Base-by-base conservation (phyloP, 2,888 invertebrate species). In the Cephus sareptanus region DNA sequence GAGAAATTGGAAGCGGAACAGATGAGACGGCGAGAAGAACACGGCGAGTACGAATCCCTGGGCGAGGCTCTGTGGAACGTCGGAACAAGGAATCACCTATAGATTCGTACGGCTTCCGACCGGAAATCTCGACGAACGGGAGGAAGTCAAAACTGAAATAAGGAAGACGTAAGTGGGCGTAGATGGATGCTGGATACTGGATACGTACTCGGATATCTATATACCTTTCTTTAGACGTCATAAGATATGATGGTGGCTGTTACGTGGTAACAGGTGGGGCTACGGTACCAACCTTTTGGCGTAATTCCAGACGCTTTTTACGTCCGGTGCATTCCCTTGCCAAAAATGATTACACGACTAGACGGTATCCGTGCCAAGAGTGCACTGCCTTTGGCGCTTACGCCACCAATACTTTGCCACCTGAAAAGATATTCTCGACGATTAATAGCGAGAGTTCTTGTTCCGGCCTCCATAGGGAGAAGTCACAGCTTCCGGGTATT, bases 291-390 rank as follows among this genome's bases (percentile, higher is more conserved):
- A 80, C 73, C 76, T 79, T 79, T 81, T 87, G 87, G 88, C 88
- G 73, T 75, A 76, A 83, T 76, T 87, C 88, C 88, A 87, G 82
- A 77, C 76, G 79, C 75, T 80, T 74, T 15, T 56, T 76, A 76
- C 77, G 70, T 79, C 76, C 73, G 76, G 74, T 34, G 34, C 34
- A 85, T 81, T 81, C 74, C 81, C 73, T 75, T 85, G 87, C 85
- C 84, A 87, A 86, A 87, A 87, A 86, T 84, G 81, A 85, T 88
- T 81, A 84, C 81, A 82, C 83, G 86, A 77, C 87, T 82, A 81
- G 81, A 86, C 83, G 81, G 70, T 73, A 75, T 35, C 76, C 76
- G 79, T 85, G 83, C 82, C 83, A 82, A 86, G 80, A 80, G 74
- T 31, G 30, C 68, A 35, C 37, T 76, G 75, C 74, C 73, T 77